phyloP scores from a whole-genome alignment of 2,113 vertebrate genomes.

The Choloepus hoffmanni region DNA sequence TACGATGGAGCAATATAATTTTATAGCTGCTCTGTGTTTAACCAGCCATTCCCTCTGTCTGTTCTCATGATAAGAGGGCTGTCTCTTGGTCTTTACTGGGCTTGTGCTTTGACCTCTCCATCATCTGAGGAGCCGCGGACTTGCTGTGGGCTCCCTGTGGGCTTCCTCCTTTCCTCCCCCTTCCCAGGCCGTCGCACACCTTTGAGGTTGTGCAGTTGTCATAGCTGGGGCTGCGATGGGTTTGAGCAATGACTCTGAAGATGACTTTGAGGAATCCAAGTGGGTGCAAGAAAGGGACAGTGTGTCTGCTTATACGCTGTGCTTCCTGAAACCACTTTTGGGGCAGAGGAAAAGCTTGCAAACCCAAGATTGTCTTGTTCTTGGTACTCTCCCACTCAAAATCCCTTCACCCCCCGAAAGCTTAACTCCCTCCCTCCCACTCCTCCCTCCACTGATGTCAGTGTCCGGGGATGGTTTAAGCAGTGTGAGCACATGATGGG shows the following conservation, averaged over 20 bases:
- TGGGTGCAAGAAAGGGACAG: background rate
- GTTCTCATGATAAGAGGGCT: constrained; percentile 71
- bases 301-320: background rate
- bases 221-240: background rate
- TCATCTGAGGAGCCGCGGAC: background rate
- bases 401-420: background rate
- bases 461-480: accelerated
- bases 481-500: accelerated
- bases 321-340: background rate
- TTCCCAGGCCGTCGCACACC: no score
- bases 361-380: background rate
- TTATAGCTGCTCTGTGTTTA: constrained; percentile 59
- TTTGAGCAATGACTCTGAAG: background rate
- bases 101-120: constrained; percentile 55
- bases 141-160: background rate
- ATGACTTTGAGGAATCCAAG: background rate
- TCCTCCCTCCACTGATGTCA: accelerated
- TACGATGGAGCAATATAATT: constrained; percentile 45
- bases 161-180: background rate
- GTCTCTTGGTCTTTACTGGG: background rate
- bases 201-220: background rate
- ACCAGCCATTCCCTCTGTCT: constrained; percentile 61
- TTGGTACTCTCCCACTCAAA: background rate
- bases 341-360: background rate
- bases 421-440: background rate